These are phyloP conservation scores for Schizopygopsis pylzovi DNA, from an alignment of 2,797 vertebrate genomes.

Conservation along the genomic window DNA sequence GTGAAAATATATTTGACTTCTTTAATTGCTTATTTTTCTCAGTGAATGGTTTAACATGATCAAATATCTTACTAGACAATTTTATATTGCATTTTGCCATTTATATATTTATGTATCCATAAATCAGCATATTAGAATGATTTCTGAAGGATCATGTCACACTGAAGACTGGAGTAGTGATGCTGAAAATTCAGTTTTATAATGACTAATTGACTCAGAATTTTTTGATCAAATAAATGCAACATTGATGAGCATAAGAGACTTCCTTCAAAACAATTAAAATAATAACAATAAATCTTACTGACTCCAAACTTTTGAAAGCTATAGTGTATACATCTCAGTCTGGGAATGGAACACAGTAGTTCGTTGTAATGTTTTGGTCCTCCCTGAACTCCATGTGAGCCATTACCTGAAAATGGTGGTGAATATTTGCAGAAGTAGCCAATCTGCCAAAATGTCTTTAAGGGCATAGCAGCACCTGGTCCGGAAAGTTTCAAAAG, in stretches of 20 bases:
- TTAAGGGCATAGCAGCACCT: background rate
- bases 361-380: background rate
- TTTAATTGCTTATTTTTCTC: background rate
- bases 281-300: no score
- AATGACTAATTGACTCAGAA: no score
- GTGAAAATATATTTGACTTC: background rate
- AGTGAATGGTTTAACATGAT: background rate
- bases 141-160: background rate
- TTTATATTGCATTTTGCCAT: background rate
- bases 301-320: background rate
- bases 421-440: background rate
- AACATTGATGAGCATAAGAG: no score
- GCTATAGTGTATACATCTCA: background rate
- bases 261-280: no score
- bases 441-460: background rate
- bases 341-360: background rate
- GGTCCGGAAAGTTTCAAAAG: background rate
- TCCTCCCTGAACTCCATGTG: background rate
- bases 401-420: background rate
- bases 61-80: background rate
- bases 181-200: background rate
- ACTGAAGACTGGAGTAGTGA: background rate
- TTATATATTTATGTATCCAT: background rate
- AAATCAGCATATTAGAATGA: background rate
- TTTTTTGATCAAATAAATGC: no score